Evolutionary conservation across 1,140 invertebrate genomes (phyloP).

Genomic region (Calephelis nemesis): DNA sequence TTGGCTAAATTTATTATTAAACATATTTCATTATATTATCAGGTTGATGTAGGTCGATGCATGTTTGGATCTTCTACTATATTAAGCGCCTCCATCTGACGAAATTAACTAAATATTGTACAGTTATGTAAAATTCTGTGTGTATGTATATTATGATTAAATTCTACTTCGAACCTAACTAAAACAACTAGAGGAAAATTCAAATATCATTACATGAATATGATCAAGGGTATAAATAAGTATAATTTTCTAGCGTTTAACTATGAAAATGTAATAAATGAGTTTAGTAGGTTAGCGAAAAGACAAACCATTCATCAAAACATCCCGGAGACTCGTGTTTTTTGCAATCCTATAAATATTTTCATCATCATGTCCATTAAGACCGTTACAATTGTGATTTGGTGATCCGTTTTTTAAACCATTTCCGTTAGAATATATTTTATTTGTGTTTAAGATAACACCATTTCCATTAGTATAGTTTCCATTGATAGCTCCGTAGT

Average conservation of each 20-base stretch:
- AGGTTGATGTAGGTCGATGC: too few species aligned
- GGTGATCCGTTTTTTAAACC: constrained; percentile 31
- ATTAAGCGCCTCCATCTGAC: too few species aligned
- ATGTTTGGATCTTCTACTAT: too few species aligned
- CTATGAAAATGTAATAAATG: constrained; percentile 7
- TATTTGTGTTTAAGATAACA: constrained; percentile 31
- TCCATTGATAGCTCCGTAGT: constrained; percentile 35
- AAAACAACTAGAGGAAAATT: too few species aligned
- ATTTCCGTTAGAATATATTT: constrained; percentile 27
- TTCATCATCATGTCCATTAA: constrained; percentile 50
- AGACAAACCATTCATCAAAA: constrained; percentile 70
- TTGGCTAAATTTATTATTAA: too few species aligned
- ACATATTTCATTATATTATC: too few species aligned
- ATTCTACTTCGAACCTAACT: too few species aligned
- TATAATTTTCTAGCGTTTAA: constrained; percentile 4
- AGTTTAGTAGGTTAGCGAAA: constrained; percentile 62
- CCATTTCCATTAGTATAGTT: constrained; percentile 36
- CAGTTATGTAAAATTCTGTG: too few species aligned
- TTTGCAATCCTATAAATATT: constrained; percentile 41
- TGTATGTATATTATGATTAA: too few species aligned
- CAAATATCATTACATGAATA: too few species aligned
- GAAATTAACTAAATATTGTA: too few species aligned
- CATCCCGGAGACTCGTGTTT: constrained; percentile 44
- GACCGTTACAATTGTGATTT: constrained; percentile 41
- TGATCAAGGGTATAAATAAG: not conserved